These are phyloP conservation scores for Aradus depressus DNA, from an alignment of 2,888 invertebrate genomes.

Conservation along the genomic window DNA sequence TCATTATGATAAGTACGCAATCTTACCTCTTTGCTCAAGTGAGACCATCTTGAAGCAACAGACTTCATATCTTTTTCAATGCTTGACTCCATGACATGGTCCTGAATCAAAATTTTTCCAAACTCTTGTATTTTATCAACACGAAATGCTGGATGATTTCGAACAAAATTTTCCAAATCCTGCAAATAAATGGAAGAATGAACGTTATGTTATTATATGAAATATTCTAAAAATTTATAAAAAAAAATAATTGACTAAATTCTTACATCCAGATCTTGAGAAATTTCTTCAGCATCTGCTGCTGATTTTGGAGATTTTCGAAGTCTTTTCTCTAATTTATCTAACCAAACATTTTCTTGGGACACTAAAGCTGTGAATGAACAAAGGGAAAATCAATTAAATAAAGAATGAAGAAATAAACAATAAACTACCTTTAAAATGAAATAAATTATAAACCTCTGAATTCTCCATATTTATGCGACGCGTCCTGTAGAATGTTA, in stretches of 20 bases:
- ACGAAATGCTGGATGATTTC: constrained; percentile 60
- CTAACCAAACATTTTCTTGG: constrained; percentile 68
- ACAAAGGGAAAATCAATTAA: constrained; percentile 6
- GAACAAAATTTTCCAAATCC: constrained; percentile 73
- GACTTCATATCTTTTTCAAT: constrained; percentile 54
- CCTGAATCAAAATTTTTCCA: constrained; percentile 58
- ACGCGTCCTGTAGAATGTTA: constrained; percentile 56
- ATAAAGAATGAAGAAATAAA: constrained; percentile 2
- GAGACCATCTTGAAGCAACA: constrained; percentile 52
- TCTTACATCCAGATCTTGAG: constrained; percentile 74
- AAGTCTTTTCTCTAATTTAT: constrained; percentile 65
- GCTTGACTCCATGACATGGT: constrained; percentile 59
- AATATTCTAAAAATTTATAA: not conserved
- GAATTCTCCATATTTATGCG: constrained; percentile 65
- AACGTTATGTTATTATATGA: constrained; percentile 8
- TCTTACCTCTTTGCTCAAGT: constrained; percentile 54
- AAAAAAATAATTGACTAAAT: not conserved
- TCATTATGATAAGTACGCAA: no score
- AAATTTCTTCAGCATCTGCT: constrained; percentile 85
- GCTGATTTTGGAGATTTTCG: constrained; percentile 52
- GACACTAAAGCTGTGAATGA: constrained; percentile 54
- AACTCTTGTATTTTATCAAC: constrained; percentile 63
- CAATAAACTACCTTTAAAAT: not conserved
- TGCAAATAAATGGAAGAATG: constrained; percentile 35
- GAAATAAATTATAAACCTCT: constrained; percentile 33